Base-by-base conservation (phyloP, 2,113 vertebrate species). In the cat (Felis catus) region DNA sequence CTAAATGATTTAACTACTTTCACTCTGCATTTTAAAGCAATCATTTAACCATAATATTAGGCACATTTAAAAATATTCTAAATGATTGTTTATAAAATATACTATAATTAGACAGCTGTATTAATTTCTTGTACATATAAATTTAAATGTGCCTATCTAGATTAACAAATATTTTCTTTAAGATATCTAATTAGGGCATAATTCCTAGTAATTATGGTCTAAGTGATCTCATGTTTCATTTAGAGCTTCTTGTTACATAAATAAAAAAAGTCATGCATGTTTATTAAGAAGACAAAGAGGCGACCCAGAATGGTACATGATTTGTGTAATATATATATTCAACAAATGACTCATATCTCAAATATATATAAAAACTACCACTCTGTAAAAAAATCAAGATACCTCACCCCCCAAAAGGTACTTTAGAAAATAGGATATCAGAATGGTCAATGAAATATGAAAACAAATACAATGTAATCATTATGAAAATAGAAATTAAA, bases 111-210 rank as follows among this genome's bases (percentile, higher is more conserved):
- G 27, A 51, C 0, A 86, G 7, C 10, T 78, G 65, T 68, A 70
- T 78, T 41, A 70, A 85, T 86, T 94, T 92, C 15, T 14, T 58
- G 1, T 61, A 16, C 15, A 53, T 79, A 21, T 58, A 86, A 85
- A 71, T 86, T 65, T 27, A 71, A 68, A 23, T 74, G 18, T 88
- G 2, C 53, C 9, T 41, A 41, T 81, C 2, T 76, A 94, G 11
- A 55, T 55, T 68, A 89, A 87, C 36, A 82, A 89, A 53, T 89
- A 11, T n/a, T 78, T 92, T 94, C 29, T 87, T 83, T 78, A 73
- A 83, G 66, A 27, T 71, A 91, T 76, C 6, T 55, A 33, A 74
- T 23, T 33, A 63, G 45, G 55, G 4, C 5, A 73, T 87, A 78
- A 78, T 71, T 78, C 7, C 5, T 82, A 27, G 81, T 71, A 45